Percentiles rank a stretch among this genome's conserved stretches.
These are phyloP conservation scores for Sebastes minor DNA, from an alignment of 2,797 vertebrate genomes.

Conservation along the genomic window DNA sequence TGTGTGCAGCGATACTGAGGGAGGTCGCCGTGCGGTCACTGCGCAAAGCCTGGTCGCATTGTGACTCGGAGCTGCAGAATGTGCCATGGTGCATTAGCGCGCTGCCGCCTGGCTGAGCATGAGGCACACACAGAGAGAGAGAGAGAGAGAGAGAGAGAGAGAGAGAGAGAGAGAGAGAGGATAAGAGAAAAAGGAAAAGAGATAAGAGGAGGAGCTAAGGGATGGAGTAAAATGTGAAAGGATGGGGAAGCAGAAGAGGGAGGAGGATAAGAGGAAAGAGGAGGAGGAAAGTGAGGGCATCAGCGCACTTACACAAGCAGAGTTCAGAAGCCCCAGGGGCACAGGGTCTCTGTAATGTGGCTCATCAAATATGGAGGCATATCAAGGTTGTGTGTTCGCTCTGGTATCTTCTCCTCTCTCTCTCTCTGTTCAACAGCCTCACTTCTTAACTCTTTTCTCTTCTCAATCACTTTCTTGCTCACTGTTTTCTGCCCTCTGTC, in stretches of 20 bases:
- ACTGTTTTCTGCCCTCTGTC: neutral
- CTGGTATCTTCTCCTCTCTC: conserved; percentile 31
- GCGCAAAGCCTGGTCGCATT: conserved; percentile 74
- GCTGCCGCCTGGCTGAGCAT: conserved; percentile 74
- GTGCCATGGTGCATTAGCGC: conserved; percentile 83
- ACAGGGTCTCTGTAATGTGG: conserved; percentile 59
- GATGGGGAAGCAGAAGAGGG: conserved; percentile 3
- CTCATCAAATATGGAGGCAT: conserved; percentile 78
- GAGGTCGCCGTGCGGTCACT: conserved; percentile 81
- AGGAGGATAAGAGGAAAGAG: neutral
- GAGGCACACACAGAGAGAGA: conserved; percentile 30
- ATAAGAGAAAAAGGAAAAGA: neutral
- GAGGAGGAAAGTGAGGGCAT: conserved; percentile 52
- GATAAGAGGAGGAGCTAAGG: conserved; percentile 37
- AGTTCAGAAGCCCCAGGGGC: conserved; percentile 58
- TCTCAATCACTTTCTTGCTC: neutral
- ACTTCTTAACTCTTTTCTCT: neutral
- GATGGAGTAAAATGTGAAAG: conserved; percentile 10
- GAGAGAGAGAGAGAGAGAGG: conserved; percentile 4
- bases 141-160: conserved; percentile 5
- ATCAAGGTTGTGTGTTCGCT: conserved; percentile 43
- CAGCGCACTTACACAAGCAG: conserved; percentile 77
- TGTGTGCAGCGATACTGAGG: conserved; percentile 59
- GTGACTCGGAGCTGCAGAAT: conserved; percentile 81
- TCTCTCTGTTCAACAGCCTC: neutral